These are phyloP conservation scores for Chrosomus eos DNA, from an alignment of 2,797 vertebrate species.

Conservation along the genomic window DNA sequence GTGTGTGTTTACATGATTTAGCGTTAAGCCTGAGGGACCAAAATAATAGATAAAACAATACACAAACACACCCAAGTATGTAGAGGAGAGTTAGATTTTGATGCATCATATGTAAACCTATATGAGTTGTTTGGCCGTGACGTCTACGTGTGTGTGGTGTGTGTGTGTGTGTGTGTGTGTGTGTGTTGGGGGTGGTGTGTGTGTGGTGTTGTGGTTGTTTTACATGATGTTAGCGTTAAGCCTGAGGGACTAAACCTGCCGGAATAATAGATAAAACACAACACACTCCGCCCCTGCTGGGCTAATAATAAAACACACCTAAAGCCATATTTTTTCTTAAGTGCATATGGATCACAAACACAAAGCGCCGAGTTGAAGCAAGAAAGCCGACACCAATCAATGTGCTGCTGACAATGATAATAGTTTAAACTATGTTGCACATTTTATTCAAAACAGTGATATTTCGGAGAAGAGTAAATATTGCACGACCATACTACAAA, in stretches of 20 bases:
- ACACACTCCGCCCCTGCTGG: constrained; percentile 12
- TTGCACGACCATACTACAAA: neutral
- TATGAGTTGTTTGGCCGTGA: too few relatives aligned
- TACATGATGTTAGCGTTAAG: neutral
- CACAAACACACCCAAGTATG: too few relatives aligned
- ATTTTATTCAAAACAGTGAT: neutral
- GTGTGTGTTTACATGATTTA: neutral
- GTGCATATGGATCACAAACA: neutral
- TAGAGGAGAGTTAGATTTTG: too few relatives aligned
- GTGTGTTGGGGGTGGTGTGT: too few relatives aligned
- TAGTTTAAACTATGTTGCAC: neutral
- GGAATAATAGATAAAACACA: constrained; percentile 23
- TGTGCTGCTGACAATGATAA: neutral
- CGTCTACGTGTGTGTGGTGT: too few relatives aligned
- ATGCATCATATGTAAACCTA: too few relatives aligned
- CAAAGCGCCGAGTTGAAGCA: neutral
- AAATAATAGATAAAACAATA: too few relatives aligned
- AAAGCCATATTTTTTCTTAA: neutral
- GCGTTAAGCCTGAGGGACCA: too few relatives aligned
- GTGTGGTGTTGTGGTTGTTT: too few relatives aligned
- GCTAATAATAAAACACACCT: constrained; percentile 24
- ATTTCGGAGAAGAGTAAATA: neutral
- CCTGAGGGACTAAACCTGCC: constrained; percentile 20
- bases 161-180: too few relatives aligned
- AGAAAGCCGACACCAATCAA: neutral